Evolutionary conservation across 2,113 vertebrate species (phyloP).

Genomic region (Chloropsis cyanopogon): DNA sequence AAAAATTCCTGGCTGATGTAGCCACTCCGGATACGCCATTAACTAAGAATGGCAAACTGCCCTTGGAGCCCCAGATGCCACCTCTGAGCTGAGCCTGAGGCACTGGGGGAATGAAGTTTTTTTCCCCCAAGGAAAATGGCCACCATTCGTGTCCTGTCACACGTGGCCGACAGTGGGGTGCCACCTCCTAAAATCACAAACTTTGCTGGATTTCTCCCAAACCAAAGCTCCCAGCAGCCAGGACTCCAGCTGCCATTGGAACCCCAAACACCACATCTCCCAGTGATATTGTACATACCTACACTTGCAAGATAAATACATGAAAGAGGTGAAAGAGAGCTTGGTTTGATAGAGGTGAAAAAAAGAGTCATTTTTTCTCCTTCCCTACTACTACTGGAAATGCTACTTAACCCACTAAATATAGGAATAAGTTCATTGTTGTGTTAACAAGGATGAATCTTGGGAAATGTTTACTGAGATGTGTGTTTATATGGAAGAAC

Average conservation of each 20-base stretch:
- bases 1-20: background rate
- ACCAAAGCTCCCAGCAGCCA: too few relatives aligned
- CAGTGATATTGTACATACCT: background rate
- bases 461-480: background rate
- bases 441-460: background rate
- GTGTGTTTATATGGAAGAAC: background rate
- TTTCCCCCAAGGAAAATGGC: too few relatives aligned
- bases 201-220: too few relatives aligned
- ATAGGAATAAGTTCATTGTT: background rate
- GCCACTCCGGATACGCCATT: background rate
- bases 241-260: too few relatives aligned
- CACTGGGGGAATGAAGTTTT: background rate
- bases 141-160: background rate
- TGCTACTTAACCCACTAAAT: background rate
- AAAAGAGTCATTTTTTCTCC: background rate
- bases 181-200: too few relatives aligned
- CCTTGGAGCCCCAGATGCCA: background rate
- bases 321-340: background rate
- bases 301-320: background rate
- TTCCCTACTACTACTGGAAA: background rate
- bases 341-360: background rate
- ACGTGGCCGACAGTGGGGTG: too few relatives aligned
- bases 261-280: background rate
- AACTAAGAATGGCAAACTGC: background rate
- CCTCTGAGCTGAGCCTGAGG: background rate